Base-by-base conservation (phyloP, 2,797 vertebrate genomes). In the Lepidocolaptes lacrymiger region DNA sequence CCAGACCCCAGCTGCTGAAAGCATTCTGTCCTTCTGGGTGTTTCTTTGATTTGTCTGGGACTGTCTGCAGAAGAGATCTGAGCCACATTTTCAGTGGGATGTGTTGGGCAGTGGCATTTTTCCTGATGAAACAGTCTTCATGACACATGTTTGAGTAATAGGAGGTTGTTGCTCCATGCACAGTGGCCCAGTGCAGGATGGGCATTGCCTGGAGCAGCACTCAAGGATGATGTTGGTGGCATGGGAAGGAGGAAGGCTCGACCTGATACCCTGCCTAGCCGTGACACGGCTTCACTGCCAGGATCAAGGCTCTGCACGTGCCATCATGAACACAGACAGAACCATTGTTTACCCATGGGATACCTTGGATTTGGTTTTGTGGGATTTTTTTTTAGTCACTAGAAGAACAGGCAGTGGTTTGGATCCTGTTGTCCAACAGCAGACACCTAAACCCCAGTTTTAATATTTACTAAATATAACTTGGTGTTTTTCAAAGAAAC, bases 61-160 rank as follows among this genome's bases (percentile, higher is more conserved):
- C 64, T 58, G 63, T 24, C n/a, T 39, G 56, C 30, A 51, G 55
- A 44, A 87, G 37, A 43, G 59, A 46, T 51, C 43, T 26, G 55
- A 73, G 55, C 46, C 2, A 1, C 71, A 23, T n/a, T 82, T 18
- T 59, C 10, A 0, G 36, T n/a, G 59, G 43, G 27, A 24, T 37
- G 18, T 55, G 36, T 51, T 43, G 68, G 36, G 36, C 18, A 28
- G 41, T 37, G 68, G 44, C 37, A 27, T 18, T 52, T 88, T 61
- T 16, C 55, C 49, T 56, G 32, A 12, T 24, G 16, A 32, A 58
- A 61, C 0, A 0, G 67, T 43, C 43, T 56, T 88, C 4, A 1
- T 0, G 0, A 23, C 4, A 7, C 30, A 5, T n/a, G 19, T 41
- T 54, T 7, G 37, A 43, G 6, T 52, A 19, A 32, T 0, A 4